A percentile compares a stretch with the other conserved stretches of the same genome.
These are phyloP conservation scores for Pogonocichla stellata DNA, from an alignment of 2,113 vertebrate species.

Conservation along the genomic window DNA sequence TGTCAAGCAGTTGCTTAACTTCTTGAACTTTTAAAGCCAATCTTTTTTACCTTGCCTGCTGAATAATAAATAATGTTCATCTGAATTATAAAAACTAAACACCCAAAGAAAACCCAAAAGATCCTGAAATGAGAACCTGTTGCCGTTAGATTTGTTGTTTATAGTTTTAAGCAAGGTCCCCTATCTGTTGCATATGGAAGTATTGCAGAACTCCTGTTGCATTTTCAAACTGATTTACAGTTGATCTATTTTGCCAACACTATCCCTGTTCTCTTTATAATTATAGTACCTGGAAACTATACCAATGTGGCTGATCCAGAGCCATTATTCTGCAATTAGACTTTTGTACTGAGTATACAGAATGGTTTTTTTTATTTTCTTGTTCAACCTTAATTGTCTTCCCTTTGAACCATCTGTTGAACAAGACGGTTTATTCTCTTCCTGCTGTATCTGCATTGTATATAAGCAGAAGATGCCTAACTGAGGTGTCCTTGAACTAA, in stretches of 20 bases:
- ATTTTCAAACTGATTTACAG: background rate
- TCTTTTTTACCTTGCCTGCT: background rate
- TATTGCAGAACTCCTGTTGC: background rate
- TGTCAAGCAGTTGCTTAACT: background rate
- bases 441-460: background rate
- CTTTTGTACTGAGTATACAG: background rate
- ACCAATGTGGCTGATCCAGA: background rate
- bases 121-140: background rate
- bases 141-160: background rate
- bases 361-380: background rate
- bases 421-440: background rate
- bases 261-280: background rate
- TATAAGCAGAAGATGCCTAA: background rate
- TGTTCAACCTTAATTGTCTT: background rate
- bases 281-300: background rate
- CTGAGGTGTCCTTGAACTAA: background rate
- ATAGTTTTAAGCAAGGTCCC: background rate
- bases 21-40: background rate
- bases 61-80: background rate
- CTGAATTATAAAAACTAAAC: background rate
- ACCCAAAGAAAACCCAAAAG: background rate
- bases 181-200: background rate
- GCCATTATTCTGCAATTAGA: background rate
- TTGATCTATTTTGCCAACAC: background rate
- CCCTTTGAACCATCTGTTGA: background rate